These are phyloP conservation scores for Ormyrus pomaceus DNA, from an alignment of 2,888 invertebrate species.

Conservation along the genomic window DNA sequence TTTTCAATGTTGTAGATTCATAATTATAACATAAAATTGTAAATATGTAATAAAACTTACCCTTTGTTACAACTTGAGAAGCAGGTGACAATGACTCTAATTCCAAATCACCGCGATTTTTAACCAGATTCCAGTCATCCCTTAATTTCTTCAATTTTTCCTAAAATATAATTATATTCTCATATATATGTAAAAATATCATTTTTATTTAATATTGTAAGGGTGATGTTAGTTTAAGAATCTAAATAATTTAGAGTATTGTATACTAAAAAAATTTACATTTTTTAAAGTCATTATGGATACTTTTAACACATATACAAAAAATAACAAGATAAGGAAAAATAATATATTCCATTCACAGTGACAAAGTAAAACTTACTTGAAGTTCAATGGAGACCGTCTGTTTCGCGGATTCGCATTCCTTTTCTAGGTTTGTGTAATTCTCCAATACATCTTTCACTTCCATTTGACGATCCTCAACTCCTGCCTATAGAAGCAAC, in stretches of 20 bases:
- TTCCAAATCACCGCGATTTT: conserved; percentile 69
- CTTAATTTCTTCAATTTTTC: conserved; percentile 78
- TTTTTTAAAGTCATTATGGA: background rate
- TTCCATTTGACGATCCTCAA: conserved; percentile 79
- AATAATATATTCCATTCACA: too few species aligned
- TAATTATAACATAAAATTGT: too few species aligned
- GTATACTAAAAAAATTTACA: too few species aligned
- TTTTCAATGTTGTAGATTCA: too few species aligned
- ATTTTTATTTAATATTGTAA: background rate
- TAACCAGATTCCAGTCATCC: conserved; percentile 78
- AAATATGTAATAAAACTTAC: conserved; percentile 59
- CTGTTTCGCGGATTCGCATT: conserved; percentile 76
- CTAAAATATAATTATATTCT: conserved; percentile 63
- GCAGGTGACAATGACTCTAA: conserved; percentile 56
- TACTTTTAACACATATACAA: background rate
- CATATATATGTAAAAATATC: background rate
- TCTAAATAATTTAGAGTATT: too few species aligned
- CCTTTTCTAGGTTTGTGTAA: conserved; percentile 80
- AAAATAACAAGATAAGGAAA: conserved; percentile 33
- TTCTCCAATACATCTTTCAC: conserved; percentile 81
- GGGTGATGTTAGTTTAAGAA: too few species aligned
- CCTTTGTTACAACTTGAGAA: conserved; percentile 59
- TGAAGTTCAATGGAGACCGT: conserved; percentile 76
- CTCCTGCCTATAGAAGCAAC: conserved; percentile 70
- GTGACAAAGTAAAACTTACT: conserved; percentile 66